phyloP scores from a whole-genome alignment of 2,888 invertebrate genomes.

The Limnephilus lunatus region DNA sequence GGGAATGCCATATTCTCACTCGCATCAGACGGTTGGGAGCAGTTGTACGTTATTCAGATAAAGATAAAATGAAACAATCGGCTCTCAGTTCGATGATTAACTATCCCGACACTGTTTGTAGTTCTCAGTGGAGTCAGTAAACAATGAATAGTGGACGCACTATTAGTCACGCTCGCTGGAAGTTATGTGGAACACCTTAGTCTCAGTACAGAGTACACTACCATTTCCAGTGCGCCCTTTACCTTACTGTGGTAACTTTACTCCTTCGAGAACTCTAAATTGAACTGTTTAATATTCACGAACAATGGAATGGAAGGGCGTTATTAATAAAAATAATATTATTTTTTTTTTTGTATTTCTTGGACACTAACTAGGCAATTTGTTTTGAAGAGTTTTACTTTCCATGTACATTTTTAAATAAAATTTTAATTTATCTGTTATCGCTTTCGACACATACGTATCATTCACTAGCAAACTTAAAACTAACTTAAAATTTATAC shows the following conservation, averaged over 20 bases:
- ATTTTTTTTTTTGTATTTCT: too few species aligned
- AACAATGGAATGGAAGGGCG: background rate
- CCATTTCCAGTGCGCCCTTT: background rate
- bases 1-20: background rate
- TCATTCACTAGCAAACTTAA: too few species aligned
- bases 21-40: background rate
- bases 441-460: too few species aligned
- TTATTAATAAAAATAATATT: background rate
- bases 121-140: background rate
- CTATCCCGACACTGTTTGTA: background rate
- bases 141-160: background rate
- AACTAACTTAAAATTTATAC: too few species aligned
- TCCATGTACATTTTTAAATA: too few species aligned
- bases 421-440: too few species aligned
- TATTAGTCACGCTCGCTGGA: background rate
- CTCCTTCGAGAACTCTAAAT: background rate
- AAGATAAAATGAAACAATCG: background rate
- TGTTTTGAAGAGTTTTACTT: too few species aligned
- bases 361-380: too few species aligned
- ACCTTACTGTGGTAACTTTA: background rate
- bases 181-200: background rate
- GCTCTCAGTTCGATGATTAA: background rate
- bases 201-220: background rate
- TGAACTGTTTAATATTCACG: background rate
- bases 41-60: too few species aligned